Conservation (phyloP, 2,797 vertebrate genomes). For the Triplophysa bombifrons region DNA sequence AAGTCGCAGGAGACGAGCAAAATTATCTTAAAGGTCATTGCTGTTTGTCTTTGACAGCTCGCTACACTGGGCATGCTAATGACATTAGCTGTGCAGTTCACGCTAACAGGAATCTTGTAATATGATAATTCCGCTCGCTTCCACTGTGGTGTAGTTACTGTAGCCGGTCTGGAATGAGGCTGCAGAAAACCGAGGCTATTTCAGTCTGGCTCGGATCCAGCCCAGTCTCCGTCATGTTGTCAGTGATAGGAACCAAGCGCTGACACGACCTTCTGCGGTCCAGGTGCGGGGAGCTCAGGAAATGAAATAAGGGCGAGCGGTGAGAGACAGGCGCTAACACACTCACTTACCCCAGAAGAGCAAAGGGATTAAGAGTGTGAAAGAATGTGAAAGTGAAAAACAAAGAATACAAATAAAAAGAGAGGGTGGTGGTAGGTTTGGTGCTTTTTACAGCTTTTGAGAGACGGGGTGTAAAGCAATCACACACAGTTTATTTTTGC, state of each 20-base stretch:
- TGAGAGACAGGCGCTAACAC: constrained; percentile 15
- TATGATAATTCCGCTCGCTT: constrained; percentile 24
- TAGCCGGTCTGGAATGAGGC: constrained; percentile 12
- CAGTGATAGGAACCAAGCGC: background rate
- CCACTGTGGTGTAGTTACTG: constrained; percentile 15
- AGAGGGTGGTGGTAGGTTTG: background rate
- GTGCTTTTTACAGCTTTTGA: background rate
- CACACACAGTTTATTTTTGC: background rate
- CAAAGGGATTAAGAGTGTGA: constrained; percentile 17
- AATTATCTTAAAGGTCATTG: constrained; percentile 53
- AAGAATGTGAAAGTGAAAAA: constrained; percentile 42
- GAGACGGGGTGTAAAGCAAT: too few species aligned
- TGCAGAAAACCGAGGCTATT: constrained; percentile 16
- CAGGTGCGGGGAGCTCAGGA: constrained; percentile 27
- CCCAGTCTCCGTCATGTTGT: background rate
- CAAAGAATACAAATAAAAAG: background rate
- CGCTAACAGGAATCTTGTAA: constrained; percentile 28
- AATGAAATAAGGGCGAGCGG: constrained; percentile 20
- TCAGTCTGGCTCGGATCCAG: background rate
- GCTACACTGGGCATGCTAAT: constrained; percentile 51
- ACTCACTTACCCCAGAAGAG: constrained; percentile 1
- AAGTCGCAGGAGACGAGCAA: constrained; percentile 29
- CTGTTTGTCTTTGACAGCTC: constrained; percentile 37
- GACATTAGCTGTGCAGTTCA: constrained; percentile 28
- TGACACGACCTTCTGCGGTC: constrained; percentile 15